phyloP scores from a whole-genome alignment of 2,888 invertebrate species.

The Choristoneura rosaceana region DNA sequence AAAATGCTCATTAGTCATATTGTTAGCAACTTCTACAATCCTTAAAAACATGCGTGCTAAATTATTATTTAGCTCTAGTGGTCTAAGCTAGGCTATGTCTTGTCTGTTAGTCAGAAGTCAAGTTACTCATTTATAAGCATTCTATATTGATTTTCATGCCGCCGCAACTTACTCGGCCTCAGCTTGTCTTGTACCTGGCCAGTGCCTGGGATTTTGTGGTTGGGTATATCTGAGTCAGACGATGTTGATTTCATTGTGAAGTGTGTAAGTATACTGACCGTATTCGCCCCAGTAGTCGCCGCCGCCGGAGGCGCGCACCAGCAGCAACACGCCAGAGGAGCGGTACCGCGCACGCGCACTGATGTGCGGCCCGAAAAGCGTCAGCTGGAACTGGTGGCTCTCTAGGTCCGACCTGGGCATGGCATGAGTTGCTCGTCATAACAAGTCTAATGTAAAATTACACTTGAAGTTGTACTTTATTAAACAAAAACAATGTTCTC shows the following conservation, averaged over 20 bases:
- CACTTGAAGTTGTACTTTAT: not conserved
- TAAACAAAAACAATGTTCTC: constrained; percentile 50
- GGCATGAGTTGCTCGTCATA: not conserved
- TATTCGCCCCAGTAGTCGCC: constrained; percentile 97
- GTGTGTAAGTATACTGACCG: constrained; percentile 78
- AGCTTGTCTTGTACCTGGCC: too few species aligned
- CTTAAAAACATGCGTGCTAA: too few species aligned
- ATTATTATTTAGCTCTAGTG: too few species aligned
- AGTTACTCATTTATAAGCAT: too few species aligned
- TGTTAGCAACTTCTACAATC: too few species aligned
- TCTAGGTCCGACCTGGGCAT: constrained; percentile 89
- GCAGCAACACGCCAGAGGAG: constrained; percentile 91
- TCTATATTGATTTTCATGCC: too few species aligned
- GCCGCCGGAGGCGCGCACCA: constrained; percentile 93
- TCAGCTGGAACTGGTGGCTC: constrained; percentile 92
- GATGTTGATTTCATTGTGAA: not conserved
- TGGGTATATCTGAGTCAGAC: too few species aligned
- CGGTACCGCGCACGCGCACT: constrained; percentile 92
- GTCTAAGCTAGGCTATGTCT: too few species aligned
- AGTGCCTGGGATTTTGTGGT: too few species aligned
- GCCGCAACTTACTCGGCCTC: too few species aligned
- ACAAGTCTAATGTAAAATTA: not conserved
- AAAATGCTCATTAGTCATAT: too few species aligned
- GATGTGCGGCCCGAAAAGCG: constrained; percentile 92
- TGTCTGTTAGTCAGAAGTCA: too few species aligned